Evolutionary conservation across 2,797 vertebrate genomes (phyloP).

Genomic region (Myotis vivesi): DNA sequence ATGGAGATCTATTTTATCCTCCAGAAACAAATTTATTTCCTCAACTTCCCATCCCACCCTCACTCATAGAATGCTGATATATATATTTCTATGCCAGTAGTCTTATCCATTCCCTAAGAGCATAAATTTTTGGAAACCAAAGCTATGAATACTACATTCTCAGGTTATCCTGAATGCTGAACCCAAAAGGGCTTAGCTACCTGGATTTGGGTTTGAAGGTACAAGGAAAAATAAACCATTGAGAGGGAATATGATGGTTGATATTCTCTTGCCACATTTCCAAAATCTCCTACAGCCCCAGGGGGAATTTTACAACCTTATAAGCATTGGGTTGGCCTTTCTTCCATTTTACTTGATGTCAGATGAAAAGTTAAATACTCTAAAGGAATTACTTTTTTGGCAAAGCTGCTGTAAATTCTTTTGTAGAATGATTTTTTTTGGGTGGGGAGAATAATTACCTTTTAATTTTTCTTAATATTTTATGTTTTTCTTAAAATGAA

Average conservation of each 20-base stretch:
- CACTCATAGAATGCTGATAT: neutral
- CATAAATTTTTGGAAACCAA: neutral
- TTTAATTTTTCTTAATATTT: conserved; percentile 34
- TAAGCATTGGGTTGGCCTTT: neutral
- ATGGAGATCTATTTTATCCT: neutral
- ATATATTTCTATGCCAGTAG: neutral
- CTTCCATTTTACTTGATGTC: neutral
- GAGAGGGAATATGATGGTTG: neutral
- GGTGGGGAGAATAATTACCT: neutral
- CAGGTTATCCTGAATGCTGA: neutral
- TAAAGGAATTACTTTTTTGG: conserved; percentile 2
- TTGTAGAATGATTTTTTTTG: neutral
- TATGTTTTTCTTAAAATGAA: neutral
- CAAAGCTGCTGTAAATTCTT: neutral
- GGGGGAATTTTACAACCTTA: neutral
- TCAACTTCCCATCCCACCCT: neutral
- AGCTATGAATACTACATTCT: neutral
- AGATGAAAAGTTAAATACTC: neutral
- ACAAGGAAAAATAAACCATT: neutral
- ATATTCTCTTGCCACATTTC: neutral
- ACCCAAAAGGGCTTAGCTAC: neutral
- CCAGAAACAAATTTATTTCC: neutral
- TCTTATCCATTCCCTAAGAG: neutral
- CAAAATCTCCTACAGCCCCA: neutral
- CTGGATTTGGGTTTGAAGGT: neutral